Percentiles rank a stretch among this genome's conserved stretches.
These are phyloP conservation scores for Lycaena phlaeas DNA, from an alignment of 2,888 invertebrate species.

Conservation along the genomic window DNA sequence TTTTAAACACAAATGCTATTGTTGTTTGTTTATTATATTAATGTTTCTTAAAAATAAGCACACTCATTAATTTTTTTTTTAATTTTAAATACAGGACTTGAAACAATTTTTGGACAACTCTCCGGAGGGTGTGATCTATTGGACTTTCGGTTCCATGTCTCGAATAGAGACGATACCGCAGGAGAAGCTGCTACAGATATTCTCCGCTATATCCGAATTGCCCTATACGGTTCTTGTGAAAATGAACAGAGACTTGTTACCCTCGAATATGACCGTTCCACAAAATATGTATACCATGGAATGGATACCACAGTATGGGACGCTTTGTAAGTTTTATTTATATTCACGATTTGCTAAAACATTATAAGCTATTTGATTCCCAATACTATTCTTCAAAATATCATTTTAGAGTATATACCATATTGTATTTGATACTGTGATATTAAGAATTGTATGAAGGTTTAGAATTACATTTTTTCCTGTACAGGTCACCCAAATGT, in stretches of 20 bases:
- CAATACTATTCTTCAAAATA: no score
- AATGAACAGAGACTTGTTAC: conserved; percentile 58
- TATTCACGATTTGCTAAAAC: no score
- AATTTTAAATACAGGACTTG: no score
- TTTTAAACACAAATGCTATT: no score
- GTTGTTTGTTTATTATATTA: no score
- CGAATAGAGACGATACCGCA: conserved; percentile 66
- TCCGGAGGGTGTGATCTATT: conserved; percentile 67
- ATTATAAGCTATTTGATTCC: background rate
- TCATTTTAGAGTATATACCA: no score
- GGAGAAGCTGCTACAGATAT: conserved; percentile 54
- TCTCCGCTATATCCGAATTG: conserved; percentile 61
- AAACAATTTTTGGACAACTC: conserved; percentile 54
- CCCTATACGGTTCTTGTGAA: conserved; percentile 71
- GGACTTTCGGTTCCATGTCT: conserved; percentile 75
- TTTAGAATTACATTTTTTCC: no score
- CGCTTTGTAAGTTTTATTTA: conserved; percentile 53
- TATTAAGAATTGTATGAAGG: no score
- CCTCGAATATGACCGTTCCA: conserved; percentile 57
- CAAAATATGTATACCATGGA: conserved; percentile 61
- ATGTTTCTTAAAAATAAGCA: no score
- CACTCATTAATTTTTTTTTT: no score
- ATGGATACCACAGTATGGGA: conserved; percentile 71
- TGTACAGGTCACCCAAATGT: conserved; percentile 66
- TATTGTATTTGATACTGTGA: no score